Conservation (phyloP, 2,888 invertebrate genomes). For the Onchidella celtica region DNA sequence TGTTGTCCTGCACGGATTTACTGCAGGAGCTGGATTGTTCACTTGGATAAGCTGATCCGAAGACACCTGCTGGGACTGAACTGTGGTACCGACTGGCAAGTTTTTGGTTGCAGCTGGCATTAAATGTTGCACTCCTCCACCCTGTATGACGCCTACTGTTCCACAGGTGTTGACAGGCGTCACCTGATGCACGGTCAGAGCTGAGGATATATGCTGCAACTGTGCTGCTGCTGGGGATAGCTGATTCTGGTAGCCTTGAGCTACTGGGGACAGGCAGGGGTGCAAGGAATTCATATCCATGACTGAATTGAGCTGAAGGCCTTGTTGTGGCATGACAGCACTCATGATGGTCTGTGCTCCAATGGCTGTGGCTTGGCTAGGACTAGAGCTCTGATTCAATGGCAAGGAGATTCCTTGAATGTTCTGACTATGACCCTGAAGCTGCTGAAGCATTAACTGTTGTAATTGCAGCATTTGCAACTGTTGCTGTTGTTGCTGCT, state of each 20-base stretch:
- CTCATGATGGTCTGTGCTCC: constrained; percentile 36
- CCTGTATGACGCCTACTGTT: constrained; percentile 29
- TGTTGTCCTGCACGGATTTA: background rate
- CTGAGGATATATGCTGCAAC: constrained; percentile 40
- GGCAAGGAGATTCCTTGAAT: constrained; percentile 43
- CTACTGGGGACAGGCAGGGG: constrained; percentile 36
- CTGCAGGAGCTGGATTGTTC: background rate
- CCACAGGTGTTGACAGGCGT: constrained; percentile 1
- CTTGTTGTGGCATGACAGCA: constrained; percentile 35
- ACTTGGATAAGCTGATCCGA: background rate
- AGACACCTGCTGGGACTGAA: constrained; percentile 18
- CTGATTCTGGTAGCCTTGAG: constrained; percentile 32
- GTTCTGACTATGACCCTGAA: constrained; percentile 56
- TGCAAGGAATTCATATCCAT: constrained; percentile 39
- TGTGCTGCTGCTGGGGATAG: constrained; percentile 34
- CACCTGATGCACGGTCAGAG: constrained; percentile 34
- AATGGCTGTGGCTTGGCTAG: constrained; percentile 10
- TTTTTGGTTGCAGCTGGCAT: constrained; percentile 22
- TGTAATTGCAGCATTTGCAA: constrained; percentile 61
- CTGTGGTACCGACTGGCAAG: background rate
- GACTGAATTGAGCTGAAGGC: constrained; percentile 26
- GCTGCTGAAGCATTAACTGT: constrained; percentile 71
- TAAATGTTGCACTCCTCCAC: constrained; percentile 11
- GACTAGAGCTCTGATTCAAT: constrained; percentile 14
- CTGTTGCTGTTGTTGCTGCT: constrained; percentile 41